Base-by-base conservation (phyloP, 2,797 vertebrate genomes). In the Lithobates sylvaticus region DNA sequence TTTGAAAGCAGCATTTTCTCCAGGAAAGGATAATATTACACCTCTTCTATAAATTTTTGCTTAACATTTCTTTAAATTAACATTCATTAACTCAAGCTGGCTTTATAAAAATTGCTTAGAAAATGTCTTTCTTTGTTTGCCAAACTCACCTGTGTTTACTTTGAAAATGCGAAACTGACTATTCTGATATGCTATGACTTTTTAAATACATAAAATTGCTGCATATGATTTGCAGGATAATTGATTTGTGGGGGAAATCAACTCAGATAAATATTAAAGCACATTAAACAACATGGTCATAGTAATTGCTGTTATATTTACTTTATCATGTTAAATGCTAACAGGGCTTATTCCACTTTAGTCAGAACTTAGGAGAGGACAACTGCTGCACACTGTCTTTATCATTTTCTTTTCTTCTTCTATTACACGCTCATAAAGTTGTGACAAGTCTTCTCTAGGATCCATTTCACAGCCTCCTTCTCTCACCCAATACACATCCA, bases 401-500 rank as follows among this genome's bases (percentile, higher is more conserved):
- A 61, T 6, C 54, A 54, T 54, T 36, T 8, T 8, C 18, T 54
- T 76, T 70, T 70, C 88, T 89, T 93, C 84, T 93, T 93, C 27
- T 54, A 54, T 67, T 90, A 95, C 95, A 87, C 95, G 94, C 0
- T 90, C 91, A 32, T 96, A 95, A 88, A 95, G 94, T 85, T 94
- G 92, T 2, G 95, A 92, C 70, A 95, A 90, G 84, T 97, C 93
- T n/a, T 93, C 92, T 72, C 95, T 93, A 1, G 92, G 88, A 78
- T 95, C 93, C 13, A 91, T 94, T 65, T 91, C 94, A 95, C 96
- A 97, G 3, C 96, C 96, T 27, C 90, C 90, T 39, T 93, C 93
- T 76, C 92, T 95, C 81, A 97, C 90, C 0, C 96, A 93, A 87
- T 96, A 96, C 32, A 97, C 89, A 90, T 98, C 96, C 47, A 97